Conservation (phyloP, 2,113 vertebrate species). For the Antigone vipio region DNA sequence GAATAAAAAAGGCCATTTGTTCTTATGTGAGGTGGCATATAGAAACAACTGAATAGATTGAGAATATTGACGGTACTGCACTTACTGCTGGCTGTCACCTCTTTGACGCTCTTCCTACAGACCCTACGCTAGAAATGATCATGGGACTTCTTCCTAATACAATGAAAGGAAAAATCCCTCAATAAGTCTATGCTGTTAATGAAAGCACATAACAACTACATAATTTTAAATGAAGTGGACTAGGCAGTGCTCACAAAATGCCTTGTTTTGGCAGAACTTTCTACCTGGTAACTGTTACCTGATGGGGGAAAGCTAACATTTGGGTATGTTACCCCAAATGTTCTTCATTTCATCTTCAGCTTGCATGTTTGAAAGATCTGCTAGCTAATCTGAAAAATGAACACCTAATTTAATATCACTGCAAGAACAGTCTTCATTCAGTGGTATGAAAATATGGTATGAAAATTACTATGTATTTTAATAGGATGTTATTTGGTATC, state of each 20-base stretch:
- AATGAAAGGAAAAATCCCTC: background rate
- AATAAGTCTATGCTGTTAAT: background rate
- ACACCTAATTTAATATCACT: background rate
- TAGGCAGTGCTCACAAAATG: background rate
- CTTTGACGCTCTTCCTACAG: background rate
- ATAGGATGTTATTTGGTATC: background rate
- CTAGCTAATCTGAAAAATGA: background rate
- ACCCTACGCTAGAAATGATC: background rate
- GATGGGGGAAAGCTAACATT: background rate
- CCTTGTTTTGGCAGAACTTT: background rate
- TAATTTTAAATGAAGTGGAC: background rate
- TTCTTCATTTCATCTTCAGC: background rate
- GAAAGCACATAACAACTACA: background rate
- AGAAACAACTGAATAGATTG: background rate
- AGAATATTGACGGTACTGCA: background rate
- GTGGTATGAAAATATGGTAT: background rate
- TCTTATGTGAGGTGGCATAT: background rate
- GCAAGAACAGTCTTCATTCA: background rate
- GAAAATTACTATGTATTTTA: background rate
- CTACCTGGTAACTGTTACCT: background rate
- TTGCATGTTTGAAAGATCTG: background rate
- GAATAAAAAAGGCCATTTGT: background rate
- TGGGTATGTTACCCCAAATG: background rate
- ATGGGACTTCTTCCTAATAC: background rate
- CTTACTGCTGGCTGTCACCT: background rate